Evolutionary conservation across 2,797 vertebrate genomes (phyloP).

Genomic region (Columba guinea): DNA sequence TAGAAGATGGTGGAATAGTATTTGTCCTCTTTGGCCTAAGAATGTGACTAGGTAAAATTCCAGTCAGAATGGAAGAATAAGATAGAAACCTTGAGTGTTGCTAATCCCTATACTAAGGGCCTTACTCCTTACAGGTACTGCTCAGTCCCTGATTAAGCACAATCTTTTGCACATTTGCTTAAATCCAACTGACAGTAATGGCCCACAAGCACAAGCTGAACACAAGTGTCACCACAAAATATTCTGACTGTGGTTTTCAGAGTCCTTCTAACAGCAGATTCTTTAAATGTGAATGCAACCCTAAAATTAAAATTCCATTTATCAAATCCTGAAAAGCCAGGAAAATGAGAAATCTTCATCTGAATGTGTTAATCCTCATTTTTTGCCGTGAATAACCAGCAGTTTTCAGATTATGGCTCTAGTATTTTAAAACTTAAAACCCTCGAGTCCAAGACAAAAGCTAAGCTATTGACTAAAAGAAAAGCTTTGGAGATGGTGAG

Average conservation of each 20-base stretch:
- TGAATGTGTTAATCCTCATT: background rate
- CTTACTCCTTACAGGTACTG: background rate
- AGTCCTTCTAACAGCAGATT: background rate
- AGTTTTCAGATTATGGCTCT: background rate
- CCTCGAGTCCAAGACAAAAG: conserved; percentile 54
- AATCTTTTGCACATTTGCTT: conserved; percentile 15
- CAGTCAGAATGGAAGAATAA: background rate
- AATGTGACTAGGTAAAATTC: background rate
- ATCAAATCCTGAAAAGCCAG: background rate
- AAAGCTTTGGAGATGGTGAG: conserved; percentile 32
- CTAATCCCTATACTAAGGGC: background rate
- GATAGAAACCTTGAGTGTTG: background rate
- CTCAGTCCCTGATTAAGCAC: conserved; percentile 15
- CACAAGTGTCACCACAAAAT: background rate
- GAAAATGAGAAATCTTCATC: background rate
- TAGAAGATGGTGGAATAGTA: background rate
- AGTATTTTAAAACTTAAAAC: conserved; percentile 55
- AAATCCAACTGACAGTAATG: background rate
- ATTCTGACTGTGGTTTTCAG: background rate
- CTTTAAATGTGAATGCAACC: background rate
- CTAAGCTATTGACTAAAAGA: conserved; percentile 48
- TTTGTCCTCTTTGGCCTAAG: background rate
- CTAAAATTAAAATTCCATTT: conserved; percentile 17
- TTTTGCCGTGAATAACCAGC: conserved; percentile 27
- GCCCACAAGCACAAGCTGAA: background rate